phyloP scores from a whole-genome alignment of 2,113 vertebrate genomes.

The Nesogale talazaci region DNA sequence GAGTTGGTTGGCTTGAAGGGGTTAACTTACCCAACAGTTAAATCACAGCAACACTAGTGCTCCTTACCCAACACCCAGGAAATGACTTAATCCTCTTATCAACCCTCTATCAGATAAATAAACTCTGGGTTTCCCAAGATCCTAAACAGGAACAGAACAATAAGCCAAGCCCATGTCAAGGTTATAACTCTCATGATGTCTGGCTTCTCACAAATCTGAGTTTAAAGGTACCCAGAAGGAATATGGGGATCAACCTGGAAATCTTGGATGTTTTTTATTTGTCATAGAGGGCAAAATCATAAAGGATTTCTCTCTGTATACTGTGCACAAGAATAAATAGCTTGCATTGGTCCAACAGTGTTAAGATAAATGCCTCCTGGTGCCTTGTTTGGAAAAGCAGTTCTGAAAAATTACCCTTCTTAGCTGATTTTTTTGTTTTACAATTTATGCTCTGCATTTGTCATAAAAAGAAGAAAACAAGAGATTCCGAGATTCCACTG shows the following conservation, averaged over 20 bases:
- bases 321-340: neutral
- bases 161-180: neutral
- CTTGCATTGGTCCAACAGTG: neutral
- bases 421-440: neutral
- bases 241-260: neutral
- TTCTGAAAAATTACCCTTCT: neutral
- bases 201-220: neutral
- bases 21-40: no score
- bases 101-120: conserved; percentile 27
- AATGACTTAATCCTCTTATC: neutral
- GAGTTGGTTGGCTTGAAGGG: no score
- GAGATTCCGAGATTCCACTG: neutral
- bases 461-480: neutral
- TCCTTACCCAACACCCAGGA: neutral
- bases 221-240: neutral
- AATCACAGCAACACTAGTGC: no score
- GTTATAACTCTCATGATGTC: conserved; percentile 28
- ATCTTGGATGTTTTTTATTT: neutral
- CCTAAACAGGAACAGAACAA: neutral
- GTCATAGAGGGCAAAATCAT: conserved; percentile 17
- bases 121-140: neutral
- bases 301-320: neutral
- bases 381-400: neutral
- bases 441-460: neutral
- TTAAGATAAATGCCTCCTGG: neutral